Conservation (phyloP, 2,888 invertebrate species). For the Drosophila engyochracea region DNA sequence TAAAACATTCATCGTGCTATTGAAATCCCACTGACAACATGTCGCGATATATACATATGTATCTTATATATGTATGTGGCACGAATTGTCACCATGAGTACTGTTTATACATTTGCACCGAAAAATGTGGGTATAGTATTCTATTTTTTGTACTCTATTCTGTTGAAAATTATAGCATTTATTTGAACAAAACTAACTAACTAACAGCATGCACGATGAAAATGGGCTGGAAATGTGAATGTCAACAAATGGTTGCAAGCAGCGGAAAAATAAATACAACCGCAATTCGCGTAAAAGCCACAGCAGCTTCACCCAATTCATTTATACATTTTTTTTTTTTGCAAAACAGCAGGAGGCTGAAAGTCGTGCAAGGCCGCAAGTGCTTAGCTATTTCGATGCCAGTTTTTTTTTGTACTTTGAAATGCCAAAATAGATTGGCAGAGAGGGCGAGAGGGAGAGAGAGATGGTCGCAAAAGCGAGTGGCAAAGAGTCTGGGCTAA, state of each 20-base stretch:
- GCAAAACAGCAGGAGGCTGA: constrained; percentile 31
- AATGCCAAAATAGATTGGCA: constrained; percentile 31
- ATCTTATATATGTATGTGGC: background rate
- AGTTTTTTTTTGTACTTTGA: constrained; percentile 34
- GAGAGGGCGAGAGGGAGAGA: background rate
- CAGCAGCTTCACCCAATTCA: constrained; percentile 32
- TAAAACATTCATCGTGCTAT: background rate
- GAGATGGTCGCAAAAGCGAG: background rate
- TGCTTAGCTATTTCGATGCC: constrained; percentile 55
- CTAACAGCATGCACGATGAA: constrained; percentile 18
- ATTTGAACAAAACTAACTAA: background rate
- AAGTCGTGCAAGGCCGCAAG: constrained; percentile 27
- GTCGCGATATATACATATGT: background rate
- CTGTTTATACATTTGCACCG: background rate
- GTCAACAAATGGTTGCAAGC: constrained; percentile 18
- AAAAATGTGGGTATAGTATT: background rate
- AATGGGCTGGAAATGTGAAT: constrained; percentile 18
- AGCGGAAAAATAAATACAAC: constrained; percentile 2
- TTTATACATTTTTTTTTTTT: constrained; percentile 38
- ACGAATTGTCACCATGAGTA: background rate
- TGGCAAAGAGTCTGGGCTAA: constrained; percentile 23
- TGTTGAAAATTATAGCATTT: background rate
- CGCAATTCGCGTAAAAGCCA: constrained; percentile 23
- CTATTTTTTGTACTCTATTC: background rate
- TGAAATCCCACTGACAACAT: background rate